phyloP scores from a whole-genome alignment of 2,113 vertebrate genomes.

The Microtus oregoni region DNA sequence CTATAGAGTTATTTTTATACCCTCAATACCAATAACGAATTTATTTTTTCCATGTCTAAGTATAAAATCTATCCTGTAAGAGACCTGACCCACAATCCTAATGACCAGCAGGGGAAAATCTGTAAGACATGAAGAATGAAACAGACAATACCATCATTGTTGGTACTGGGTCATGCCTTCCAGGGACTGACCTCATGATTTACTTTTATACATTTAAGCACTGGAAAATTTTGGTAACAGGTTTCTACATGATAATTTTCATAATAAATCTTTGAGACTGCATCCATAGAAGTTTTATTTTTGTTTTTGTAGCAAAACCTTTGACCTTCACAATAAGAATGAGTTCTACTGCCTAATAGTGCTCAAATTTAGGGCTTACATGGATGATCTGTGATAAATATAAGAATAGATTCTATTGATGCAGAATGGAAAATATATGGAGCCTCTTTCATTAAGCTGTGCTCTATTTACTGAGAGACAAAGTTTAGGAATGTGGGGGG shows the following conservation, averaged over 20 bases:
- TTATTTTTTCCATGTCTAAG: not conserved
- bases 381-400: not conserved
- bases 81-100: too few species aligned
- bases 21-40: not conserved
- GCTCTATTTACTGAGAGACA: not conserved
- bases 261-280: not conserved
- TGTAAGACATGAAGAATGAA: not conserved
- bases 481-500: not conserved
- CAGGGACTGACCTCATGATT: not conserved
- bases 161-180: not conserved
- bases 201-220: not conserved
- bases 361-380: not conserved
- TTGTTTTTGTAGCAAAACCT: not conserved
- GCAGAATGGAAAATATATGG: not conserved
- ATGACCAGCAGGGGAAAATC: too few species aligned
- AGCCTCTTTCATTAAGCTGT: not conserved
- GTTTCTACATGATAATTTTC: not conserved
- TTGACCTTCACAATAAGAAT: not conserved
- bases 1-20: not conserved
- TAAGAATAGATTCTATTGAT: not conserved
- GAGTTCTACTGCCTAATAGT: not conserved
- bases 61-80: not conserved
- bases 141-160: not conserved
- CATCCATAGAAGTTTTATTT: not conserved
- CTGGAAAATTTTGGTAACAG: not conserved